Percentiles rank a stretch among this genome's conserved stretches.
phyloP scores from a whole-genome alignment of 2,888 invertebrate genomes.

The Drosophila differens region DNA sequence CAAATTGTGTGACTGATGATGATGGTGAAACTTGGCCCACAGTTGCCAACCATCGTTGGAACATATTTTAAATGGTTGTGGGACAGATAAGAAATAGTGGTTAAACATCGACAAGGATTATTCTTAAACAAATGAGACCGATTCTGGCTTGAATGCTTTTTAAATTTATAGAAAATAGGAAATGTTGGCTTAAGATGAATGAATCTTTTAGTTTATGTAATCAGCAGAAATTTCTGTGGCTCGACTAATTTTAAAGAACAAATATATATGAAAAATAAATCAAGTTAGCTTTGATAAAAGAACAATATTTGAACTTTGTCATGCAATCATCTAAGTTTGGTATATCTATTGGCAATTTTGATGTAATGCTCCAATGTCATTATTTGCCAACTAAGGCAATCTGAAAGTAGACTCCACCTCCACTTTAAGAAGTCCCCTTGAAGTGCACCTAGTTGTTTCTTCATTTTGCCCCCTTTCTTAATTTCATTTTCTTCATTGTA shows the following conservation, averaged over 20 bases:
- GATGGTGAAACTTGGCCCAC: conserved; percentile 34
- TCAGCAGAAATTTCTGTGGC: background rate
- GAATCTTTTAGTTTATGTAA: background rate
- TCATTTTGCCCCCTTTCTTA: conserved; percentile 55
- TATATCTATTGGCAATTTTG: background rate
- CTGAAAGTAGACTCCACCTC: conserved; percentile 12
- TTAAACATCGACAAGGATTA: conserved; percentile 2
- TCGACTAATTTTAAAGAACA: background rate
- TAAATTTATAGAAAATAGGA: background rate
- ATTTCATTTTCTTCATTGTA: conserved; percentile 66
- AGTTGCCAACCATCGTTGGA: conserved; percentile 6
- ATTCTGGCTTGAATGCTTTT: background rate
- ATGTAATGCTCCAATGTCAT: conserved; percentile 10
- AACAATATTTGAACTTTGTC: conserved; percentile 1
- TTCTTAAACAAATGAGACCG: background rate
- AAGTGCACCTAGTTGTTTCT: conserved; percentile 59
- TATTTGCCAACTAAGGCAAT: conserved; percentile 28
- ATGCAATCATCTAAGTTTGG: conserved; percentile 2
- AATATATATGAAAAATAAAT: background rate
- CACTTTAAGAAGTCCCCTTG: conserved; percentile 48
- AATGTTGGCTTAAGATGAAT: background rate
- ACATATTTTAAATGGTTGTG: conserved; percentile 48
- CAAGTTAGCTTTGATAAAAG: background rate
- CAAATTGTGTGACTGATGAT: conserved; percentile 68
- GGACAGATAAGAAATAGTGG: conserved; percentile 13